Percentiles rank a stretch among this genome's conserved stretches.
These are phyloP conservation scores for Sternarchorhynchus goeldii DNA, from an alignment of 2,797 vertebrate species.

Conservation along the genomic window DNA sequence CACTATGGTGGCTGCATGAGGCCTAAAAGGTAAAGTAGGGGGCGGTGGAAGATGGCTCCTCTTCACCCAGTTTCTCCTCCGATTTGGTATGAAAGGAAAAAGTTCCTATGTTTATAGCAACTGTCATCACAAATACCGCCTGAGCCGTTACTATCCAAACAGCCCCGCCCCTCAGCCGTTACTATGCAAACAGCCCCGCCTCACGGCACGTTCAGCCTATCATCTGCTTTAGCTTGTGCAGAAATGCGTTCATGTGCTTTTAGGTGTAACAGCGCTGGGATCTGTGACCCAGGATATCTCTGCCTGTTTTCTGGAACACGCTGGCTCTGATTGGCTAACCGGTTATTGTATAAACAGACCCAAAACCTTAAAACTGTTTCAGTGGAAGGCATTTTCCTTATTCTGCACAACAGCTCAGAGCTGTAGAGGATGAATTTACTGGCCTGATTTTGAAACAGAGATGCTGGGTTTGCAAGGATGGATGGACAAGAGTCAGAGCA, in stretches of 20 bases:
- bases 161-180: constrained; percentile 9
- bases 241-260: constrained; percentile 9
- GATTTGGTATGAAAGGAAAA: constrained; percentile 44
- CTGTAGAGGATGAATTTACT: neutral
- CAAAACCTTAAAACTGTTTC: neutral
- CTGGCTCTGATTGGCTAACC: constrained; percentile 22
- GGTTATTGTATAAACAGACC: constrained; percentile 8
- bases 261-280: constrained; percentile 25
- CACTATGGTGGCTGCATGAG: neutral
- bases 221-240: constrained; percentile 31
- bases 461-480: too few species aligned
- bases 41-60: constrained; percentile 24
- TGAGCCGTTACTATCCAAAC: constrained; percentile 39
- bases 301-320: constrained; percentile 33
- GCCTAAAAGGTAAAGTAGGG: constrained; percentile 13
- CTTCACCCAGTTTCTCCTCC: neutral
- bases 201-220: neutral
- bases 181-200: constrained; percentile 32
- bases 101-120: constrained; percentile 55
- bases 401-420: neutral
- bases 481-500: too few species aligned
- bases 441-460: neutral
- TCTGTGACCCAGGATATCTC: constrained; percentile 21
- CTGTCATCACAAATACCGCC: constrained; percentile 49
- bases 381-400: neutral